phyloP scores from a whole-genome alignment of 2,888 invertebrate genomes.

The Lycaena phlaeas region DNA sequence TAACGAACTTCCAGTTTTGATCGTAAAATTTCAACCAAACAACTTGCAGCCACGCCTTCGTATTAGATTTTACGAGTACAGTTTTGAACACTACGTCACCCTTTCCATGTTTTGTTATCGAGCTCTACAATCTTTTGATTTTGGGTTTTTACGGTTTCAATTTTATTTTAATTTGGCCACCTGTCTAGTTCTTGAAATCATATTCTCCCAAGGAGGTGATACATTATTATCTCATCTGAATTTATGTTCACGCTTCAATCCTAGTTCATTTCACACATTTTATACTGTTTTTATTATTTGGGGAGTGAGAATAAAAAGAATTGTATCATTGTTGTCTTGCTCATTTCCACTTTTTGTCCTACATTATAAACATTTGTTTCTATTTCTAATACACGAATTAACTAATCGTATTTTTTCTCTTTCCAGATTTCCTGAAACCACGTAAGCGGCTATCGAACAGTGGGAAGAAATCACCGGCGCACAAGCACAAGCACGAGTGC shows the following conservation, averaged over 20 bases:
- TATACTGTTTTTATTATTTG: conserved; percentile 10
- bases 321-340: too few species aligned
- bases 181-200: background rate
- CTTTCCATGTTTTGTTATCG: conserved; percentile 9
- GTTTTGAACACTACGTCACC: conserved; percentile 10
- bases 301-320: background rate
- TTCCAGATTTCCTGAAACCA: conserved; percentile 79
- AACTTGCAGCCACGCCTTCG: conserved; percentile 32
- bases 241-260: background rate
- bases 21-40: conserved; percentile 45
- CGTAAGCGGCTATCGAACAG: conserved; percentile 72
- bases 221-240: background rate
- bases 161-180: background rate
- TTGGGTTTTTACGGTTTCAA: background rate
- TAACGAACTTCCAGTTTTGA: conserved; percentile 45
- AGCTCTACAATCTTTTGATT: background rate
- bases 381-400: too few species aligned
- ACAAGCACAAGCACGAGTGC: conserved; percentile 57
- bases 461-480: conserved; percentile 64
- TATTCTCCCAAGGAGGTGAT: background rate
- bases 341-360: too few species aligned
- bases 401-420: too few species aligned
- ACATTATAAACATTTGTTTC: too few species aligned
- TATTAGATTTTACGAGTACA: conserved; percentile 37
- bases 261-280: conserved; percentile 7